These are phyloP conservation scores for Xylocopa sonorina DNA, from an alignment of 1,140 invertebrate species.

Conservation along the genomic window DNA sequence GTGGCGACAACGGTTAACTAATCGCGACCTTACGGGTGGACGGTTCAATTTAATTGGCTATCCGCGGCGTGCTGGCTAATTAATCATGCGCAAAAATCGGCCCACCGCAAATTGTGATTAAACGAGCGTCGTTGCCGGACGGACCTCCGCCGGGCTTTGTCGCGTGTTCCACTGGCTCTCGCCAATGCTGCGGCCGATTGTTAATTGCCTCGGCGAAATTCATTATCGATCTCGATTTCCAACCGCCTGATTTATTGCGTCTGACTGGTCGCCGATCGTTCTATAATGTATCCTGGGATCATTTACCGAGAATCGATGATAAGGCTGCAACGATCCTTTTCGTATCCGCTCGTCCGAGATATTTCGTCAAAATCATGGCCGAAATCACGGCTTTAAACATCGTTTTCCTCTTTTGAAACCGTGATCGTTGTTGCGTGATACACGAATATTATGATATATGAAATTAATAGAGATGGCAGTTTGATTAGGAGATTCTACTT, in stretches of 20 bases:
- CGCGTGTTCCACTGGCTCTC: slow-evolving; percentile 9
- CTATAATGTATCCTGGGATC: background rate
- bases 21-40: slow-evolving; percentile 32
- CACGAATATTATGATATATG: no score
- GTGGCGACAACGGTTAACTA: slow-evolving; percentile 41
- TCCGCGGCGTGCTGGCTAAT: slow-evolving; percentile 35
- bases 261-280: background rate
- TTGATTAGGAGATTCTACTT: no score
- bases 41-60: slow-evolving; percentile 59
- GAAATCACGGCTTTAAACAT: no score
- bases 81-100: slow-evolving; percentile 59
- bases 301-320: background rate
- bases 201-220: slow-evolving; percentile 53
- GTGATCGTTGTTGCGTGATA: no score
- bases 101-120: slow-evolving; percentile 59
- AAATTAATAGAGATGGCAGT: no score
- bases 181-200: slow-evolving; percentile 40
- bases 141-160: background rate
- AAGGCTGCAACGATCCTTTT: background rate
- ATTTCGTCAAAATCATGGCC: no score
- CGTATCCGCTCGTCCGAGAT: background rate
- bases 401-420: no score
- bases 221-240: slow-evolving; percentile 48
- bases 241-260: slow-evolving; percentile 33
- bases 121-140: slow-evolving; percentile 20